These are phyloP conservation scores for Tryphoninae sp. DNA, from an alignment of 2,888 invertebrate species.

Conservation along the genomic window DNA sequence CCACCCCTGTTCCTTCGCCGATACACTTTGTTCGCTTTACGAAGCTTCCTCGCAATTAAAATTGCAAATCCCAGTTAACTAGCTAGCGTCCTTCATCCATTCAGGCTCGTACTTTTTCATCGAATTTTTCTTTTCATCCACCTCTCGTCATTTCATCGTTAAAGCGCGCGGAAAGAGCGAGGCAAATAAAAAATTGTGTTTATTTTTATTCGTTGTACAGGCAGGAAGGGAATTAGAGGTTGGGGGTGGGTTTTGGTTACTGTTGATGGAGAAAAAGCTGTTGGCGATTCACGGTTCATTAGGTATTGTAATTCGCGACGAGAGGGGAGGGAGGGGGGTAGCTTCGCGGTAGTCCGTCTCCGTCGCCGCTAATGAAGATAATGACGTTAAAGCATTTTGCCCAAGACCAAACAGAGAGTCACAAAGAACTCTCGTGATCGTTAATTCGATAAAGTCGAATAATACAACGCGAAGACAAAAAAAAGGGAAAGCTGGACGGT, in stretches of 20 bases:
- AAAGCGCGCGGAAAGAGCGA: conserved; percentile 70
- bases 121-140: conserved; percentile 12
- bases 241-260: conserved; percentile 29
- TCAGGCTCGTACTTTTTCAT: conserved; percentile 16
- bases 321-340: conserved; percentile 44
- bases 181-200: conserved; percentile 77
- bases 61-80: conserved; percentile 78
- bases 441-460: conserved; percentile 74
- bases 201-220: conserved; percentile 76
- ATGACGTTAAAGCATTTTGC: conserved; percentile 79
- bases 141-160: conserved; percentile 64
- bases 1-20: conserved; percentile 6
- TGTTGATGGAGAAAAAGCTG: conserved; percentile 61
- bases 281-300: conserved; percentile 78
- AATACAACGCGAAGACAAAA: conserved; percentile 62
- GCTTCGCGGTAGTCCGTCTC: conserved; percentile 44
- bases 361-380: conserved; percentile 78
- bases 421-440: conserved; percentile 70
- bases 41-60: conserved; percentile 71
- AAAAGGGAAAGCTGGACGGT: conserved; percentile 58
- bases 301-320: conserved; percentile 79
- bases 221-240: conserved; percentile 40
- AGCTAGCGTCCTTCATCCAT: conserved; percentile 70
- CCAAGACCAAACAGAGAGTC: conserved; percentile 62
- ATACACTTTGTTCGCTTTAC: conserved; percentile 21